Base-by-base conservation (phyloP, 1,140 invertebrate species). In the Bombyx mandarina region DNA sequence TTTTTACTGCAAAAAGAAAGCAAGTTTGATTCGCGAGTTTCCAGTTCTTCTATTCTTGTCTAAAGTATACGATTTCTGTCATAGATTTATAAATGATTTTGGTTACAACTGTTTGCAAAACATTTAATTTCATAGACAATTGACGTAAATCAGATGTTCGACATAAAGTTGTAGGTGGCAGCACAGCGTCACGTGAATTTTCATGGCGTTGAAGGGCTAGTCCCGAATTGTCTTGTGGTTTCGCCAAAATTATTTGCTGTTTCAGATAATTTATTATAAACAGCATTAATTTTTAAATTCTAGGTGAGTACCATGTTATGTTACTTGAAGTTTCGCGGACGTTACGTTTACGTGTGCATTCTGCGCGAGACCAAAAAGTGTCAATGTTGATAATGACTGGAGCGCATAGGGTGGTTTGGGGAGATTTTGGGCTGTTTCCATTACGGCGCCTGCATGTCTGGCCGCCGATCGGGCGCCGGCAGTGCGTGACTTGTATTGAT, bases 131-230 rank as follows among this genome's bases (percentile, higher is more conserved):
- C 82, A 88, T 86, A 88, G 86, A 87, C 79, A 86, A 85, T 77
- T 85, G 82, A 87, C 82, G 81, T 86, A 86, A 86, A 88, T 86
- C 86, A 88, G 86, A 85, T 88, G 86, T 86, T 81, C 67, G 69
- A 77, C 69, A 71, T 73, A 62, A 81, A 69, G 72, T 79, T 82
- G 70, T 84, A 88, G 86, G 75, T 86, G 82, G 86, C 86, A 87
- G 81, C 84, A 88, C 84, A 67, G 78, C 82, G 78, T 88, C 86
- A 88, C 86, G 86, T 88, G 86, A 88, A 88, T 88, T 86, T 88
- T 87, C 83, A 88, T 88, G 86, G 86, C 86, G 83, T 77, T 86
- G 76, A 78, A 79, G 84, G 86, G 83, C 82, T 87, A 79, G 83
- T 77, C 82, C 84, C 86, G 80, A 79, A 79, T 82, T 79, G 86